Evolutionary conservation across 2,888 invertebrate genomes (phyloP).

Genomic region (Cybosia mesomella): DNA sequence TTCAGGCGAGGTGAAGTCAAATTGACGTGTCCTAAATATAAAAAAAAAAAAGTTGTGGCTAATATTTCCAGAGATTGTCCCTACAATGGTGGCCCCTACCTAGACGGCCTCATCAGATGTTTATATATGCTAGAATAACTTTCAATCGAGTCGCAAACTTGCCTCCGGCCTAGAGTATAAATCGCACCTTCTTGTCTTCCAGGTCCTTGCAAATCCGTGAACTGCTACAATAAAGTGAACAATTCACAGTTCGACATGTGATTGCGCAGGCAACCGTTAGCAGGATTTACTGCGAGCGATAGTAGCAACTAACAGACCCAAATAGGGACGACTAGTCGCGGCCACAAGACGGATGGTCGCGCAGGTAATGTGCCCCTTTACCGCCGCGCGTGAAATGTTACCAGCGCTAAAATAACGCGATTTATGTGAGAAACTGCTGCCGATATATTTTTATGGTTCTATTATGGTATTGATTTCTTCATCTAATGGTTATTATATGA

Average conservation of each 20-base stretch:
- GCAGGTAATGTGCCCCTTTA: constrained; percentile 57
- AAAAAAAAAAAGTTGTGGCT: no score
- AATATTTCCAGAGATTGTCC: no score
- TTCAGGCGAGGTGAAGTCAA: no score
- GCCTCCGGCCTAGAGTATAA: constrained; percentile 11
- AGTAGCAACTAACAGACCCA: constrained; percentile 57
- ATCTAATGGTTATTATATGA: constrained; percentile 14
- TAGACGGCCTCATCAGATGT: no score
- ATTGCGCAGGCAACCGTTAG: constrained; percentile 58
- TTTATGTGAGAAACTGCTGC: constrained; percentile 57
- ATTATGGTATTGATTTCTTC: constrained; percentile 26
- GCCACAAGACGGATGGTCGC: constrained; percentile 58
- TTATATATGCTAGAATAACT: no score
- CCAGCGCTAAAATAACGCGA: constrained; percentile 40
- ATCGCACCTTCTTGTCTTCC: constrained; percentile 17
- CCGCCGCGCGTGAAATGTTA: constrained; percentile 53
- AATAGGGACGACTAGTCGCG: constrained; percentile 52
- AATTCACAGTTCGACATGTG: constrained; percentile 57
- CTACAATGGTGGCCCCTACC: no score
- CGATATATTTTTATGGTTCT: constrained; percentile 23
- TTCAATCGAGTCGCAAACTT: not conserved
- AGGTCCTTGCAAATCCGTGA: constrained; percentile 33
- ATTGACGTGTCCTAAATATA: no score
- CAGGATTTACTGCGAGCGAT: constrained; percentile 65
- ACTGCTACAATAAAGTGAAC: constrained; percentile 57